These are phyloP conservation scores for Dasypolia templi DNA, from an alignment of 2,888 invertebrate species.

Conservation along the genomic window DNA sequence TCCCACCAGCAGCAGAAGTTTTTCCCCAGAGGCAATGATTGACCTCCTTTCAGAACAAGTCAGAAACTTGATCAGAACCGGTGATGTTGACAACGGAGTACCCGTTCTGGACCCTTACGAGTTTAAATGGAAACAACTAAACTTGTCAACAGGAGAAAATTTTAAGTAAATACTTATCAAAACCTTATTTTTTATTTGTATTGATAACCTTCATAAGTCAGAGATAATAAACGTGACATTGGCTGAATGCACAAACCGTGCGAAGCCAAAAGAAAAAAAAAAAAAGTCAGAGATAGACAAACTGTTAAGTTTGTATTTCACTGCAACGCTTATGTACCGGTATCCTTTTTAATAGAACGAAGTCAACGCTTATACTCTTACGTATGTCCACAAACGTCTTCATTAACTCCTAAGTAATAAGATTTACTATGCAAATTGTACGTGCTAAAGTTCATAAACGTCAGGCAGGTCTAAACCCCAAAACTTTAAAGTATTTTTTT, in stretches of 20 bases:
- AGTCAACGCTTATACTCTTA: not conserved
- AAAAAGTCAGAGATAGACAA: too few relatives aligned
- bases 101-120: conserved; percentile 62
- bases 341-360: not conserved
- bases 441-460: not conserved
- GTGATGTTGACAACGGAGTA: conserved; percentile 43
- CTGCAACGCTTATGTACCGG: too few relatives aligned
- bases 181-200: not conserved
- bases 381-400: not conserved
- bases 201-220: not conserved
- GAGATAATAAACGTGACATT: too few relatives aligned
- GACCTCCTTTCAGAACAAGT: conserved; percentile 43
- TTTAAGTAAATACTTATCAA: conserved; percentile 30
- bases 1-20: not conserved
- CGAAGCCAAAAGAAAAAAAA: too few relatives aligned
- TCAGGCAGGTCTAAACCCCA: not conserved
- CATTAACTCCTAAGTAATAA: not conserved
- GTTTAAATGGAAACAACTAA: conserved; percentile 41
- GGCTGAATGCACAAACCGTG: too few relatives aligned
- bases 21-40: conserved; percentile 25
- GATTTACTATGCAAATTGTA: not conserved
- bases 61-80: conserved; percentile 36
- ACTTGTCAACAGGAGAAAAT: conserved; percentile 31
- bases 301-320: not conserved
- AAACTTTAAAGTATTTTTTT: not conserved